A percentile compares a stretch with the other conserved stretches of the same genome.
Conservation (phyloP, 35 echinoderm and acorn worm species). For the Chiridota heheva region DNA sequence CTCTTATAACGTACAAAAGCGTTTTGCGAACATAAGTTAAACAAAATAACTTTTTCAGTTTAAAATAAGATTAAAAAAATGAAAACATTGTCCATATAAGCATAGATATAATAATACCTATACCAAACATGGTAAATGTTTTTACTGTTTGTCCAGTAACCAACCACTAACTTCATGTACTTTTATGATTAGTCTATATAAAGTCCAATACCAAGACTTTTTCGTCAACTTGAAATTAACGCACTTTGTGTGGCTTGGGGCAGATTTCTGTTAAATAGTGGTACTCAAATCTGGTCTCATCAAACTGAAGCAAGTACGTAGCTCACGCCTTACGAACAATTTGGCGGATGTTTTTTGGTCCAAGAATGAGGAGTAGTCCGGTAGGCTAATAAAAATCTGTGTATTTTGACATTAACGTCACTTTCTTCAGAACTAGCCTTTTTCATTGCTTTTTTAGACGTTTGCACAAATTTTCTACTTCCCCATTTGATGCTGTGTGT, state of each 20-base stretch:
- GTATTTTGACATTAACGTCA: slow-evolving; percentile 7
- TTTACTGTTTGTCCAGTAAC: too few species aligned
- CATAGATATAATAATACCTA: too few species aligned
- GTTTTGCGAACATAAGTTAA: too few species aligned
- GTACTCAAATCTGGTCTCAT: neutral
- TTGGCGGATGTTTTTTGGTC: neutral
- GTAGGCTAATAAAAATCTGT: slow-evolving; percentile 9
- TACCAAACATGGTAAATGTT: too few species aligned
- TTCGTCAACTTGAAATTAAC: neutral
- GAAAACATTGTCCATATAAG: too few species aligned
- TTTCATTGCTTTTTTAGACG: slow-evolving; percentile 29
- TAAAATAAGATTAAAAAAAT: too few species aligned
- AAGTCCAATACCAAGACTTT: slow-evolving; percentile 1
- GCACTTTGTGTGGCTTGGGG: neutral
- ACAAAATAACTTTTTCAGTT: too few species aligned
- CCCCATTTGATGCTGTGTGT: slow-evolving; percentile 48
- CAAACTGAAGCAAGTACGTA: neutral
- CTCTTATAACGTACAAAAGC: too few species aligned
- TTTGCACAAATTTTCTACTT: slow-evolving; percentile 33
- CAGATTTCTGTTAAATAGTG: neutral
- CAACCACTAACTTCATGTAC: too few species aligned
- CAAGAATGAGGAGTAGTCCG: neutral
- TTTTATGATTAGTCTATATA: too few species aligned
- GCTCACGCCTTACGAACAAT: neutral
- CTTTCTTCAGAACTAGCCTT: slow-evolving; percentile 6